Evolutionary conservation across 1,140 invertebrate genomes (phyloP), one percentile per base, ranked within the genome.

Genomic region (Bathynomus jamesi): DNA sequence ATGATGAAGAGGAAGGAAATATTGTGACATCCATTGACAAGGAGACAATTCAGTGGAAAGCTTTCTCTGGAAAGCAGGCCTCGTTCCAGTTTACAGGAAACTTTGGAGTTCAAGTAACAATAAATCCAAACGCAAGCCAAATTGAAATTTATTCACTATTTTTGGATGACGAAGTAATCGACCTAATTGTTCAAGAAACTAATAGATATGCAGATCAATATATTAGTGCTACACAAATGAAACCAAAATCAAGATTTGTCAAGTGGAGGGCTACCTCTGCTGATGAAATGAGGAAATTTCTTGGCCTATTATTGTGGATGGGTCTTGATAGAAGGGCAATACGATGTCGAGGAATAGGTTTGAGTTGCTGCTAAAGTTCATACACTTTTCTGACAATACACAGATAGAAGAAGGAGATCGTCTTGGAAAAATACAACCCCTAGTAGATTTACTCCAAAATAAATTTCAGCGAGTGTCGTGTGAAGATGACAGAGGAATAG

Each of bases 341-440:
- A 46, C 32, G 13, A 70, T 72, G 70, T 25, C 25, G 21, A 69
- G 70, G 70, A 70, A 75, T 61, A 61, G 67, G 28, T 72, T 69
- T 67, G 27, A 64, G 61, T 24, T 71, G 31, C 29, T 74, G 28
- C 61, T 76, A 29, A 65, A 28, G 21, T 67, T 70, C 30, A 60
- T 70, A 25, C 71, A 70, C 68, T 76, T 73, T 67, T 53, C 31
- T 4, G 32, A 74, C 30, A 65, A 73, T 67, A 31, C 53, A 61
- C 31, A 72, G 53, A 46, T 29, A 25, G n/a, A 61, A 28, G 28
- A 28, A 28, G 67, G 65, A 25, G 65, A 74, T 46, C 28, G 75
- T 65, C 40, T 76, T 61, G 17, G 17, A 7, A 76, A 76, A 71
- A 71, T 74, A 28, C 30, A 27, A 31, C 30, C 29, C 21, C 67